A percentile compares a stretch with the other conserved stretches of the same genome.
phyloP scores from a whole-genome alignment of 2,113 vertebrate species.

The Tringa solitaria region DNA sequence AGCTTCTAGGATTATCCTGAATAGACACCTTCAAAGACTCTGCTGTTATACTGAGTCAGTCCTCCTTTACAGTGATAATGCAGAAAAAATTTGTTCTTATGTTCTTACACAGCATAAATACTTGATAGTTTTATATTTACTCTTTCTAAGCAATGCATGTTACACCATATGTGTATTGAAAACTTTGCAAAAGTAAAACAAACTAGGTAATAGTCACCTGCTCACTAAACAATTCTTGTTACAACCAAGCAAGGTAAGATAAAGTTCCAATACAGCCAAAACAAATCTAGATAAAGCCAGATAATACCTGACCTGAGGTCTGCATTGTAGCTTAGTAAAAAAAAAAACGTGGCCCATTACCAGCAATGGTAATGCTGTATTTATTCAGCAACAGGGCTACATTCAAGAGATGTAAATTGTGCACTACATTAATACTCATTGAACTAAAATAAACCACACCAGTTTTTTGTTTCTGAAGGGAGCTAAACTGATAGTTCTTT shows the following conservation, averaged over 20 bases:
- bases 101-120: neutral
- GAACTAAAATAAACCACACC: neutral
- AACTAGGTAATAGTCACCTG: neutral
- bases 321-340: neutral
- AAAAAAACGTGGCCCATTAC: neutral
- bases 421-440: neutral
- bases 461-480: neutral
- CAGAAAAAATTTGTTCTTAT: neutral
- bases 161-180: neutral
- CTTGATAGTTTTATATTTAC: neutral
- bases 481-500: neutral
- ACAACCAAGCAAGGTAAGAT: neutral
- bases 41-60: neutral
- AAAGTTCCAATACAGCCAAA: neutral
- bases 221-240: neutral
- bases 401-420: neutral
- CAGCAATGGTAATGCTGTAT: neutral
- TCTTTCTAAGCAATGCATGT: neutral
- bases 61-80: neutral
- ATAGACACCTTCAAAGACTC: neutral
- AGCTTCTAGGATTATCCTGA: neutral
- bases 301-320: neutral
- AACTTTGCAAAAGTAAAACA: neutral
- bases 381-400: neutral
- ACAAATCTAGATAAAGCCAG: neutral